Conservation (phyloP, 2,888 invertebrate species). For the Bellardia bayeri region DNA sequence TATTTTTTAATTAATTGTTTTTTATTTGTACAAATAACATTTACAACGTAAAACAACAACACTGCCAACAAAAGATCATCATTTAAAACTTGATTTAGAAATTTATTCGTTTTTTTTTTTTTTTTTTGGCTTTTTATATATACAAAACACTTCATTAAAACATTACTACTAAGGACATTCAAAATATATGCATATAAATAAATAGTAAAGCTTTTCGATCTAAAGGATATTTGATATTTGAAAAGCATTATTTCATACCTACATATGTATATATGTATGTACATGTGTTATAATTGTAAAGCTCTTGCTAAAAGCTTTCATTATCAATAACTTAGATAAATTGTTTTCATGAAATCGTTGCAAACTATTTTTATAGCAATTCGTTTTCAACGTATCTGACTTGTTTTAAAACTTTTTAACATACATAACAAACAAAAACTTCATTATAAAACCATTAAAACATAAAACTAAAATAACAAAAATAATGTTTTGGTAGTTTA, state of each 20-base stretch:
- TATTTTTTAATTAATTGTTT: constrained; percentile 43
- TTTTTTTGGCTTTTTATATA: no score
- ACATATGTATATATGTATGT: no score
- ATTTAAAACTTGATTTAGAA: background rate
- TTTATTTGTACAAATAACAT: constrained; percentile 60
- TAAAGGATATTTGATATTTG: no score
- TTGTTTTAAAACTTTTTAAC: constrained; percentile 5
- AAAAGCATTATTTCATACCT: background rate
- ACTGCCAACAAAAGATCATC: constrained; percentile 14
- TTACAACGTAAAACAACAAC: constrained; percentile 10
- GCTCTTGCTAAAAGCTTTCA: background rate
- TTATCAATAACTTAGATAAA: background rate
- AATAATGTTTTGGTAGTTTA: constrained; percentile 50
- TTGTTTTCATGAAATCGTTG: background rate
- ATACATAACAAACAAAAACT: background rate
- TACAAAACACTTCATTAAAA: background rate
- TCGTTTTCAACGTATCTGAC: background rate
- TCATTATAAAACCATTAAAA: constrained; percentile 10
- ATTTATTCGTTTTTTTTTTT: no score
- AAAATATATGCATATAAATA: no score
- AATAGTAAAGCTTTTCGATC: no score
- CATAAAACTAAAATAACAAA: constrained; percentile 4
- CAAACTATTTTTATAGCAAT: constrained; percentile 9
- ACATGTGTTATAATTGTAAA: background rate
- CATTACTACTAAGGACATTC: background rate